Percentiles rank a stretch among this genome's conserved stretches.
Conservation (phyloP, 2,888 invertebrate genomes). For the Mimachlamys varia region DNA sequence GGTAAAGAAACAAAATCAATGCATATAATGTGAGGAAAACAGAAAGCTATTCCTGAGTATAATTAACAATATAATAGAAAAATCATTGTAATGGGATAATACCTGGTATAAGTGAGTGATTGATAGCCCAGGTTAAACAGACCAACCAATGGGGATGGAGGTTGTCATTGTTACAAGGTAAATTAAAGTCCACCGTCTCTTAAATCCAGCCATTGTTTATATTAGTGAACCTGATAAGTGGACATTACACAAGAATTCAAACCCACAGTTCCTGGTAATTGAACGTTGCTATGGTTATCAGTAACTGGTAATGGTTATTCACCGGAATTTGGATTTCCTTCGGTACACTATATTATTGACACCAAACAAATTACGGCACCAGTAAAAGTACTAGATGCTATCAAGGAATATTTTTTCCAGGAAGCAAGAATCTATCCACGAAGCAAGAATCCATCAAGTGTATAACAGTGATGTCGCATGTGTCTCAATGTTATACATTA, state of each 20-base stretch:
- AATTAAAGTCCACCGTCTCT: background rate
- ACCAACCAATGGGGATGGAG: background rate
- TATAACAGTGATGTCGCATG: background rate
- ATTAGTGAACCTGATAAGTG: background rate
- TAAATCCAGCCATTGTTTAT: constrained; percentile 1
- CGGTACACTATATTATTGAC: background rate
- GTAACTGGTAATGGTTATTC: background rate
- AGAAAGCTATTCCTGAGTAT: background rate
- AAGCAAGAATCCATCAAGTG: background rate
- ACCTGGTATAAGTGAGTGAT: background rate
- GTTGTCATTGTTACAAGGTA: background rate
- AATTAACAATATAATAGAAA: background rate
- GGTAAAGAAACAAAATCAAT: background rate
- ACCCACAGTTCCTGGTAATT: background rate
- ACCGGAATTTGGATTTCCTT: constrained; percentile 8
- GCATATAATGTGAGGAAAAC: background rate
- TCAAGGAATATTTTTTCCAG: background rate
- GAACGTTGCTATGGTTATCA: constrained; percentile 31
- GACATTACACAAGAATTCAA: constrained; percentile 24
- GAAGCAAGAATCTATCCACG: background rate
- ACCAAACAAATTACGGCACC: background rate
- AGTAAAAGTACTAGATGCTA: background rate
- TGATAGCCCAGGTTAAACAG: background rate
- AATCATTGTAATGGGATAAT: constrained; percentile 7
- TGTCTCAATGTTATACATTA: background rate